phyloP scores from a whole-genome alignment of 2,888 invertebrate genomes.

The Melieria picta region DNA sequence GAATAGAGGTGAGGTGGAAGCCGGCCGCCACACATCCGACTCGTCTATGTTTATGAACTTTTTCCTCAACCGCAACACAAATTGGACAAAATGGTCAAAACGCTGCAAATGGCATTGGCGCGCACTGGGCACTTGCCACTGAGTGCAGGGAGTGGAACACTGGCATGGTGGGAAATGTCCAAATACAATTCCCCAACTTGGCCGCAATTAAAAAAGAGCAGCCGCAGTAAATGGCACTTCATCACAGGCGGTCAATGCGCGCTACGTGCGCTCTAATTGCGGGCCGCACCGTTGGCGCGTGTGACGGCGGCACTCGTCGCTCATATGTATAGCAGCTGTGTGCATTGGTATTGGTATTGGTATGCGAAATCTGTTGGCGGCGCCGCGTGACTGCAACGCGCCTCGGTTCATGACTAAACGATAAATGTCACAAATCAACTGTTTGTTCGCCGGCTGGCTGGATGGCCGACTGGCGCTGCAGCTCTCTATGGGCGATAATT shows the following conservation, averaged over 20 bases:
- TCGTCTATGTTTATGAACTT: constrained; percentile 28
- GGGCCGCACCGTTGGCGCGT: not conserved
- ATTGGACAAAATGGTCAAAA: constrained; percentile 1
- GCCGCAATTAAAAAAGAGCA: constrained; percentile 26
- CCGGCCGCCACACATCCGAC: too few relatives aligned
- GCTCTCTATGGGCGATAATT: constrained; percentile 26
- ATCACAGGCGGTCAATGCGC: constrained; percentile 21
- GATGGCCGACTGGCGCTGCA: not conserved
- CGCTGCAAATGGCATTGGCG: too few relatives aligned
- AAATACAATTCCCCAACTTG: constrained; percentile 22
- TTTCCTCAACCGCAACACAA: constrained; percentile 24
- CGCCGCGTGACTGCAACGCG: not conserved
- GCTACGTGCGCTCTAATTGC: constrained; percentile 30
- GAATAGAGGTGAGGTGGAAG: too few relatives aligned
- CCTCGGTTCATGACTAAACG: constrained; percentile 30
- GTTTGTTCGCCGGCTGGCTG: constrained; percentile 5
- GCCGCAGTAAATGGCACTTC: constrained; percentile 27
- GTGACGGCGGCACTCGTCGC: not conserved
- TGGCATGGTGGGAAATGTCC: constrained; percentile 1
- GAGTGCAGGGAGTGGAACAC: too few relatives aligned
- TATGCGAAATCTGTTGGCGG: not conserved
- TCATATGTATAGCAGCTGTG: not conserved
- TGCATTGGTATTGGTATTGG: too few relatives aligned
- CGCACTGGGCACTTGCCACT: not conserved
- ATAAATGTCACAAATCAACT: constrained; percentile 36